Evolutionary conservation across 2,113 vertebrate species (phyloP), one percentile per base, ranked within the genome.

Genomic region (Shinisaurus crocodilurus): DNA sequence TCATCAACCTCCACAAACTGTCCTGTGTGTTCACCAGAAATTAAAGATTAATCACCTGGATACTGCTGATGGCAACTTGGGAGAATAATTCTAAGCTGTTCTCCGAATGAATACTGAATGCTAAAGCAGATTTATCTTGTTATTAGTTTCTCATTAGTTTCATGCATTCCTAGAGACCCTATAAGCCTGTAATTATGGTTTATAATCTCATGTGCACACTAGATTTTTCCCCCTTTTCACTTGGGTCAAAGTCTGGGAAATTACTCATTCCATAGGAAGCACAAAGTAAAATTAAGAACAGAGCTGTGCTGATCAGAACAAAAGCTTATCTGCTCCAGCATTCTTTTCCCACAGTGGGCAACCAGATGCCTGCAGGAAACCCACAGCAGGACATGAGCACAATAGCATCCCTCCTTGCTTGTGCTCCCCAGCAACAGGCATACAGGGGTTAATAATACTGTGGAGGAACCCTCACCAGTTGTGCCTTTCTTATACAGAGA

Each of bases 81-180:
- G 83, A 90, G 63, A 70, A 90, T 69, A 85, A 86, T 57, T 85
- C 65, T 79, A 40, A 6, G 29, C 34, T 57, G 63, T 86, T 86
- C 75, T 70, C 48, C 23, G 45, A 70, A 90, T 85, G 63, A 79
- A 79, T 69, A 32, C 74, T n/a, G 74, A 80, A 90, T 54, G 74
- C 89, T 90, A 79, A 90, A 86, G n/a, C 45, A 86, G 83, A 90
- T 90, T 86, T 90, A 90, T 90, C 89, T 90, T 70, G 45, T 86
- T 89, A 83, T 84, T 90, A 90, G 89, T 69, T 76, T 86, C 89
- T 72, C 89, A 90, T 90, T 86, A 86, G 83, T 57, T 80, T 80
- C 60, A 80, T 70, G 75, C 75, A 86, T 86, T 90, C 83, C 83
- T 79, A 70, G 89, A 90, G 75, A 86, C 65, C 48, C 83, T 70